Evolutionary conservation across 2,113 vertebrate genomes (phyloP).

Genomic region (Meleagris gallopavo): DNA sequence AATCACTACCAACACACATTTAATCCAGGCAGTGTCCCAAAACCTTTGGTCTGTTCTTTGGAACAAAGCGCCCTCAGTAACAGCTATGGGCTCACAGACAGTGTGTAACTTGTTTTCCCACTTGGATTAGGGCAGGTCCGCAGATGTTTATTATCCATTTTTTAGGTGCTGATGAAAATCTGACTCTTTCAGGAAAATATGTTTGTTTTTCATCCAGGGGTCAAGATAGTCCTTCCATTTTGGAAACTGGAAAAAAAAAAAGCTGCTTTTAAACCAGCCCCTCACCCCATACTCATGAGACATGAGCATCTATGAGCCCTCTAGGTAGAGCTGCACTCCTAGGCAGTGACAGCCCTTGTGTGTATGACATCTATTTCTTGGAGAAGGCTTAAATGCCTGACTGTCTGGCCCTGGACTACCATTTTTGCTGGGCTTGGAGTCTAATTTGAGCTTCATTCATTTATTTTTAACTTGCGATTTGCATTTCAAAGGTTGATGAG

Average conservation of each 20-base stretch:
- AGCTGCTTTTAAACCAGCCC: not conserved
- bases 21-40: not conserved
- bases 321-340: not conserved
- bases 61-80: not conserved
- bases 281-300: not conserved
- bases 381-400: not conserved
- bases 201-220: not conserved
- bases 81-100: not conserved
- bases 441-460: not conserved
- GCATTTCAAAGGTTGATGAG: not conserved
- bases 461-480: not conserved
- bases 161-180: not conserved
- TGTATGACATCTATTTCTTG: not conserved
- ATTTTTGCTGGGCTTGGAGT: not conserved
- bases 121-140: not conserved
- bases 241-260: fast-evolving
- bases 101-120: not conserved
- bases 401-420: not conserved
- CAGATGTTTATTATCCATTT: not conserved
- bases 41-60: not conserved
- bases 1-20: not conserved
- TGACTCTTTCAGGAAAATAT: not conserved
- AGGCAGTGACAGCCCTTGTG: not conserved
- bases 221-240: not conserved
- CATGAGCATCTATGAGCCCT: not conserved